These are phyloP conservation scores for Carassius carassius DNA, from an alignment of 2,113 vertebrate species.

Conservation along the genomic window DNA sequence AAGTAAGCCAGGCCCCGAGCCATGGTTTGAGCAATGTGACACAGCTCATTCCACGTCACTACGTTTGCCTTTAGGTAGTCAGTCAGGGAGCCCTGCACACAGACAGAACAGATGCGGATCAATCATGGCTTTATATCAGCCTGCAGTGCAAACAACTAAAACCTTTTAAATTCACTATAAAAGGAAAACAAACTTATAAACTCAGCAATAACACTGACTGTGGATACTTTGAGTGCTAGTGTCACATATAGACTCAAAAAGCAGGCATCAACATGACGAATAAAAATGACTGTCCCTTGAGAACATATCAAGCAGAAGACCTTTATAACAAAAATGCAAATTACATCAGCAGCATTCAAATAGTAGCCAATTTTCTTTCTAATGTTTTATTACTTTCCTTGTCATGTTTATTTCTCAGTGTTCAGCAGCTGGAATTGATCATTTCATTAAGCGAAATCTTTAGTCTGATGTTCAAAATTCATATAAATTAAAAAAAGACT, in stretches of 20 bases:
- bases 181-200: background rate
- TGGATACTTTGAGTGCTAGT: background rate
- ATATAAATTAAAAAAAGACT: background rate
- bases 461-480: no score
- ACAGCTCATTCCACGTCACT: constrained; percentile 96
- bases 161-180: background rate
- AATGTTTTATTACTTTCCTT: background rate
- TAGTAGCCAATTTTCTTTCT: background rate
- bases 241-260: background rate
- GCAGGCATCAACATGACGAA: background rate
- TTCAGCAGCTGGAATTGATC: background rate
- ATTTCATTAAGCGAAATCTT: no score
- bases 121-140: background rate
- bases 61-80: constrained; percentile 98
- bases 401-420: background rate
- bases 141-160: background rate
- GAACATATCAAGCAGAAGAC: background rate
- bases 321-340: background rate
- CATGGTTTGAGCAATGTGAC: constrained; percentile 91
- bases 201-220: background rate
- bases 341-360: background rate
- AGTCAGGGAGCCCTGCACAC: constrained; percentile 87
- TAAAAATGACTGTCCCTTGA: background rate
- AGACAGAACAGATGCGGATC: background rate
- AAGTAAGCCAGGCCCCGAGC: constrained; percentile 94